Base-by-base conservation (phyloP, 2,888 invertebrate species). In the Brachylomia viminalis region DNA sequence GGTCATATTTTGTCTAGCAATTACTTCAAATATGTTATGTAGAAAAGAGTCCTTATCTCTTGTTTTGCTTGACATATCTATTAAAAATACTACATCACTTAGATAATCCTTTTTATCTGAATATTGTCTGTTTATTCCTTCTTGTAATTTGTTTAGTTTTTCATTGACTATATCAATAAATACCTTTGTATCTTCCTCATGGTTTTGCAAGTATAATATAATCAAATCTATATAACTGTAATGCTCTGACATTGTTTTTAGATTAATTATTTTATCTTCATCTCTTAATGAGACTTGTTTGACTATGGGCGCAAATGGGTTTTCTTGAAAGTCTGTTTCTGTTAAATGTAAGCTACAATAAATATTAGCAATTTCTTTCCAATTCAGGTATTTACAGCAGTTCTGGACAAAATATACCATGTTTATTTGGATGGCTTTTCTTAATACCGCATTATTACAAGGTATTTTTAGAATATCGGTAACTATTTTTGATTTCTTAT, bases 361-460 rank as follows among this genome's bases (percentile, higher is more conserved):
- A 72, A 95, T 88, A 72, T 88, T 88, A 3, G 90, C 71, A 72
- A 91, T 88, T 65, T 93, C 91, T 83, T 86, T 90, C 94, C 94
- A 95, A 66, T 88, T 73, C 0, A 94, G 78, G 2, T 85, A 83
- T 73, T 75, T 87, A 79, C 90, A 93, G 79, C 90, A 91, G 45
- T 92, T 92, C 8, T 90, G 92, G 71, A 95, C 82, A 85, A 95
- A 93, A 72, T 90, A 56, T 54, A 92, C 85, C 23, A 95, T 85
- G 79, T 96, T 94, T 1, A 90, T 81, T 66, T 92, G 90, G 33
- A 94, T 83, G 58, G 93, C 94, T 88, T 92, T 94, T 84, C 95
- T 93, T 64, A 96, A 86, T 6, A 92, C 83, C n/a, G 94, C 82
- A 88, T 92, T 94, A 78, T 95, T 96, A 83, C 95, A 96, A 3